Conservation (phyloP, 1,140 invertebrate genomes). For the Megalonaias nervosa region DNA sequence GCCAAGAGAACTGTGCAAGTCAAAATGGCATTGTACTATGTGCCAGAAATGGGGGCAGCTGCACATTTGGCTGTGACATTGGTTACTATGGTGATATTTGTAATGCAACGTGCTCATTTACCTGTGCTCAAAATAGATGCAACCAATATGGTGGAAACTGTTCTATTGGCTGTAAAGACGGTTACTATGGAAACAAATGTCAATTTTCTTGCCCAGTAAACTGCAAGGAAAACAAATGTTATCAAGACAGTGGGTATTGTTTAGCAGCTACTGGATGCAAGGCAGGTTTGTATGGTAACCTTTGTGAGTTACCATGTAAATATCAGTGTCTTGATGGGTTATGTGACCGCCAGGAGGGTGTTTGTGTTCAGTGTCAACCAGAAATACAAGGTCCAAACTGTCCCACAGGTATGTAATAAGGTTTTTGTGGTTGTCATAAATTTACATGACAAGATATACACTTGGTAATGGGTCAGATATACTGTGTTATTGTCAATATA, state of each 20-base stretch:
- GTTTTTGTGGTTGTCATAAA: too few relatives aligned
- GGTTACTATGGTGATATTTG: constrained; percentile 25
- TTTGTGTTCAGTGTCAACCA: constrained; percentile 15
- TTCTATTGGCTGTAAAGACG: too few relatives aligned
- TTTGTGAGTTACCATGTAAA: constrained; percentile 16
- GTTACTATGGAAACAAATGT: too few relatives aligned
- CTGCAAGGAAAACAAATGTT: too few relatives aligned
- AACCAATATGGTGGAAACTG: neutral
- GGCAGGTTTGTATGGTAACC: constrained; percentile 12
- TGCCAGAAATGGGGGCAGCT: constrained; percentile 2
- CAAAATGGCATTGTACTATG: constrained; percentile 6
- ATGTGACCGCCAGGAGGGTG: constrained; percentile 14
- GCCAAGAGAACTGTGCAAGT: constrained; percentile 18
- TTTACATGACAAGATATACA: too few relatives aligned
- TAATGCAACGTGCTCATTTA: constrained; percentile 6
- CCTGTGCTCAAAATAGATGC: constrained; percentile 10
- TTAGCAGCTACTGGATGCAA: constrained; percentile 1
- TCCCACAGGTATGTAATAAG: too few relatives aligned
- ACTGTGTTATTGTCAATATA: too few relatives aligned
- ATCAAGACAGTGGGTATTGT: constrained; percentile 7
- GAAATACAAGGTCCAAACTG: too few relatives aligned
- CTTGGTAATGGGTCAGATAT: too few relatives aligned
- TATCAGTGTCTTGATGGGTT: constrained; percentile 22
- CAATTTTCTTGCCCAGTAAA: too few relatives aligned
- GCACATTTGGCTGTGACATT: constrained; percentile 13